Evolutionary conservation across 2,888 invertebrate species (phyloP), one percentile per base, ranked within the genome.

Genomic region (Achlya flavicornis): DNA sequence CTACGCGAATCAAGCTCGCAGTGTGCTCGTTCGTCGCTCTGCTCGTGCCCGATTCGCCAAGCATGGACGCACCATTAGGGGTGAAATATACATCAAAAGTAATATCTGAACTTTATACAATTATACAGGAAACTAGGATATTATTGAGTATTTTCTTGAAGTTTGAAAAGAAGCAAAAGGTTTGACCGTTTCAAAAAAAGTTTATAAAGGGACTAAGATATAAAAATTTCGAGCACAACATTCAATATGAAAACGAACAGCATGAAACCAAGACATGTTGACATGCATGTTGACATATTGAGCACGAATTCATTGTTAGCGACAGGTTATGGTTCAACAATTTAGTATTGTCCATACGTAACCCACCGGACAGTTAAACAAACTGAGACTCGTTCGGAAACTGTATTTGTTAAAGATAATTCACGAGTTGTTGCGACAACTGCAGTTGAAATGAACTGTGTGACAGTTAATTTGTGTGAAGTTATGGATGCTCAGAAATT

Each of bases 341-440:
- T 53, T 53, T 19, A 53, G 46, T 35, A 19, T 43, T 33, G 58
- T 48, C 61, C 41, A 46, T 41, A 61, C 58, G 33, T 61, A 59
- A 59, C 66, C 58, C 14, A 58, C 3, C 12, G 59, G 58, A 62
- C 66, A 66, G 66, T 66, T 66, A 66, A 64, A 62, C 59, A 59
- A 64, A 66, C 64, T 62, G 61, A 57, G 43, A 62, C 62, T 38
- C 60, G 66, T 66, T 64, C 62, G 64, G 63, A 41, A 66, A 35
- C 62, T 62, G 63, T 62, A 64, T 62, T 62, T 57, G 35, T 60
- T 53, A n/a, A 46, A 46, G 19, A 53, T 38, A 57, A 43, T 53
- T 63, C 38, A 48, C 60, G 58, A 58, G 48, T 41, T 35, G 32
- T 4, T 26, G 11, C 14, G 32, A 26, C 6, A 12, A 58, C 33